Base-by-base conservation (phyloP, 2,888 invertebrate species). In the Autographa gamma region DNA sequence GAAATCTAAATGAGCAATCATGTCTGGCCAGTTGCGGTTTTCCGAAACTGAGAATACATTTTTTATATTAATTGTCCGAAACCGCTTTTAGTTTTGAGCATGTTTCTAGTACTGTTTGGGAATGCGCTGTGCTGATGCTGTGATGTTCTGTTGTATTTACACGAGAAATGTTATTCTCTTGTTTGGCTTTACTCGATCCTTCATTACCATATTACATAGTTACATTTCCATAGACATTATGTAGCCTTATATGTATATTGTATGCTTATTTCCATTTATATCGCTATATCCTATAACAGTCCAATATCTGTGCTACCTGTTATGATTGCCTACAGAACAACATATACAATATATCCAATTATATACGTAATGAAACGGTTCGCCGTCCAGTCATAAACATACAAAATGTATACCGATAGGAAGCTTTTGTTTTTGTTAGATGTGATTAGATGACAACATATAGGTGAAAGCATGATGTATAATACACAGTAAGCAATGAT, bases 381-480 rank as follows among this genome's bases (percentile, higher is more conserved):
- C 71, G 77, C 80, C 76, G 68, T 83, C 68, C 62, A 77, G 74
- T 76, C 66, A 74, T 82, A 73, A 72, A 77, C 76, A 69, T 66
- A 70, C 77, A 68, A 76, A 66, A 75, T 71, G 76, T 71, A 77
- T 76, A 84, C 72, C 70, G 79, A 83, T 89, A 90, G 88, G 86
- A 83, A 85, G 90, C 91, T 91, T 90, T 82, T 89, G 88, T 89
- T 87, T 74, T 80, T 82, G 84, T 86, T 88, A 87, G 87, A 85
- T 86, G 87, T 87, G 85, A 88, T 90, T 91, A 91, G 90, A 89
- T 87, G 85, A 86, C 79, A 84, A 84, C 81, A 63, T 88, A 81
- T 90, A 90, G 90, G 92, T 87, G 87, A 90, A 84, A 85, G 93
- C 93, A 93, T 93, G 93, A 88, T 90, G 89, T 91, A 88, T 85